A percentile compares a stretch with the other conserved stretches of the same genome.
These are phyloP conservation scores for Lasius fuliginosus DNA, from an alignment of 2,888 invertebrate genomes.

Conservation along the genomic window DNA sequence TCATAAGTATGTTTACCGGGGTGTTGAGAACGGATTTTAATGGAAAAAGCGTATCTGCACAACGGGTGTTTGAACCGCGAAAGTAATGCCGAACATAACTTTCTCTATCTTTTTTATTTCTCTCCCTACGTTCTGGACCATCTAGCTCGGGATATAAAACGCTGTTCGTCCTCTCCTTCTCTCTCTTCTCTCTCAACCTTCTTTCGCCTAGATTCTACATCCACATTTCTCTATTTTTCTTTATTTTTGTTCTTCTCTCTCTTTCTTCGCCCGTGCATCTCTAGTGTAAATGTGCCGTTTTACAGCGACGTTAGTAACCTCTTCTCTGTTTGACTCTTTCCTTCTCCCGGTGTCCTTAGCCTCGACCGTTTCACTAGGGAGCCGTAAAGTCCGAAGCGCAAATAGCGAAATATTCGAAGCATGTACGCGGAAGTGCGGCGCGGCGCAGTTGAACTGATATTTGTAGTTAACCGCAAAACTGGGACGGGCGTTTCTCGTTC, in stretches of 20 bases:
- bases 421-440: conserved; percentile 66
- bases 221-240: conserved; percentile 45
- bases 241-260: conserved; percentile 33
- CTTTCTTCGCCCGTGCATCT: conserved; percentile 45
- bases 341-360: conserved; percentile 61
- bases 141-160: conserved; percentile 81
- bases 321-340: conserved; percentile 56
- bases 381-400: conserved; percentile 80
- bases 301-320: conserved; percentile 74
- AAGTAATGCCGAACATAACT: conserved; percentile 30
- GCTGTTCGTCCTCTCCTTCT: conserved; percentile 65
- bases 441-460: conserved; percentile 68
- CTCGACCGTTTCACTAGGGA: conserved; percentile 77
- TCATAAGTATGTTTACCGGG: conserved; percentile 36
- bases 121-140: conserved; percentile 79
- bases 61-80: conserved; percentile 57
- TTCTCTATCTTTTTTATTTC: conserved; percentile 78
- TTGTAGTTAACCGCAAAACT: conserved; percentile 73
- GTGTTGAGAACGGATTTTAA: conserved; percentile 75
- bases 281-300: conserved; percentile 79
- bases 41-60: conserved; percentile 78
- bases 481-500: conserved; percentile 57
- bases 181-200: neutral
- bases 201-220: neutral
- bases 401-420: conserved; percentile 80